These are phyloP conservation scores for Macrosiphum euphorbiae DNA, from an alignment of 2,888 invertebrate genomes.

Conservation along the genomic window DNA sequence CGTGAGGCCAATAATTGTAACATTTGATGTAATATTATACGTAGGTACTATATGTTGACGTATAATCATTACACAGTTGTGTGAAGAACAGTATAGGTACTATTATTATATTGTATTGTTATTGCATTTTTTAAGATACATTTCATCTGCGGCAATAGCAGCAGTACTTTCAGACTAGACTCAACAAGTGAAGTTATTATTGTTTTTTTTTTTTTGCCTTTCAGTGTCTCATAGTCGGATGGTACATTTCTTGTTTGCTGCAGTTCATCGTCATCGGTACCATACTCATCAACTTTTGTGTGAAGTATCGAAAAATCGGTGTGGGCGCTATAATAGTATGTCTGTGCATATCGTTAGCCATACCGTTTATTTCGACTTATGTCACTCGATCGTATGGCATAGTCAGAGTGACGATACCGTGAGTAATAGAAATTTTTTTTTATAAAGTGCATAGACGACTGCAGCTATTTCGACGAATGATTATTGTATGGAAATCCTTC, in stretches of 20 bases:
- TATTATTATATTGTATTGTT: no score
- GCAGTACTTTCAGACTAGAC: not conserved
- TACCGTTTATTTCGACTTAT: constrained; percentile 1
- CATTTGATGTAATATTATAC: not conserved
- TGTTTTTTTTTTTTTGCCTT: not conserved
- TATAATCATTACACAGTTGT: no score
- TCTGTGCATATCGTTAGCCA: not conserved
- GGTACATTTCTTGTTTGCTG: constrained; percentile 17
- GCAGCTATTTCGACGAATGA: not conserved
- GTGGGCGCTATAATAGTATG: not conserved
- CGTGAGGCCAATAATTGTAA: not conserved
- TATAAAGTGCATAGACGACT: not conserved
- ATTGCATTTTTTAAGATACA: no score
- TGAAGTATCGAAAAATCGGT: constrained; percentile 9
- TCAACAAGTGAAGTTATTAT: not conserved
- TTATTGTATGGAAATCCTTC: not conserved
- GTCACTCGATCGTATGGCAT: not conserved
- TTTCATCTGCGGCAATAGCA: no score
- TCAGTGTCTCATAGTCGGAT: constrained; percentile 38
- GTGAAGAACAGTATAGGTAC: no score
- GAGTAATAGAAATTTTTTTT: not conserved
- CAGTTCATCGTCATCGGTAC: constrained; percentile 23
- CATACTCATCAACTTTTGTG: not conserved
- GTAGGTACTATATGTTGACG: no score
- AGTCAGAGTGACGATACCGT: not conserved